Evolutionary conservation across 2,797 vertebrate species (phyloP), one percentile per base, ranked within the genome.

Genomic region (Chelmon rostratus): DNA sequence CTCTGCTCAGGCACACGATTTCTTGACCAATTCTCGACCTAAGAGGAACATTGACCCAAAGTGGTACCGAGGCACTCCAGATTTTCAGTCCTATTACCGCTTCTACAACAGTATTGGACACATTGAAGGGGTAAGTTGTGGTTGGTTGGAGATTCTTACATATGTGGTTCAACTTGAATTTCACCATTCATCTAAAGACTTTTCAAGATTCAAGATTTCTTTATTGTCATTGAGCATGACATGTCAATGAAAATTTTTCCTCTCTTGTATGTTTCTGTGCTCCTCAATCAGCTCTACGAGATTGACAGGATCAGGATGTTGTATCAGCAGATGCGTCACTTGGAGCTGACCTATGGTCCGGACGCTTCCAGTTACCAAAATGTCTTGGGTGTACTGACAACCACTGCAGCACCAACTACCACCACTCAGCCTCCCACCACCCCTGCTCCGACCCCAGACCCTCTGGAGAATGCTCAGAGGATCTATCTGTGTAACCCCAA

Each of bases 21-120:
- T 96, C 86, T 81, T 95, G 83, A 81, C 88, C 19, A 89, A 90
- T 76, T 91, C 92, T n/a, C 91, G 93, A 15, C 84, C 83, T 0
- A 94, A 87, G 63, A 93, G 94, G 64, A 91, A 82, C 63, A n/a
- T 47, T 23, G 93, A 94, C 37, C 89, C 88, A 44, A 94, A 94
- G 76, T 96, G 95, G 95, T 88, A 95, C 82, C 64, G 81, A 44
- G 76, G 79, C n/a, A 79, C 69, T 21, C 95, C 95, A 2, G 93
- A 96, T 68, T 95, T 96, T 79, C 95, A 96, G 88, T 93, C 95
- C 49, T 96, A 95, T 84, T 96, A 96, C 80, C 92, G 92, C 35
- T 95, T 89, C 87, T 96, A 96, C 85, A 95, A 85, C 92, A 96
- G 93, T 78, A 96, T 96, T 9, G 95, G 95, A 3, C 95, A 96